phyloP scores from a whole-genome alignment of 2,113 vertebrate species.

The Crotophaga sulcirostris region DNA sequence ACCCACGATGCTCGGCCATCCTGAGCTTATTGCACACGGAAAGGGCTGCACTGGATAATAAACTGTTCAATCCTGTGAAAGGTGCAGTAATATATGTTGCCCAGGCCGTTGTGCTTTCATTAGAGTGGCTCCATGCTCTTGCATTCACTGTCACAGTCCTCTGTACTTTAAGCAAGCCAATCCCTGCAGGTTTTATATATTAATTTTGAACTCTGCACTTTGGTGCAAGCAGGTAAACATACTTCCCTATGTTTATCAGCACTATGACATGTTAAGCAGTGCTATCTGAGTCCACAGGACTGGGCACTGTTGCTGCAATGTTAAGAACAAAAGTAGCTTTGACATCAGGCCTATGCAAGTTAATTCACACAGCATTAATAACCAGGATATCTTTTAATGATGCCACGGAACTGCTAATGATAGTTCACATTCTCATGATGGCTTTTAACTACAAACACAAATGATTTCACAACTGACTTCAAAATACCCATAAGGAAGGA shows the following conservation, averaged over 20 bases:
- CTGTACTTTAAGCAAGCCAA: background rate
- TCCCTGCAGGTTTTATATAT: background rate
- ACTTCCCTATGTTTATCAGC: background rate
- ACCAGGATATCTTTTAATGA: background rate
- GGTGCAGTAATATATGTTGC: background rate
- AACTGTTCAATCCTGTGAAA: background rate
- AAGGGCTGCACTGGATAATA: background rate
- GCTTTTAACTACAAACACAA: background rate
- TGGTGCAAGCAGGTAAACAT: background rate
- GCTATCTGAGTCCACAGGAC: background rate
- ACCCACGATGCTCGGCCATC: no score
- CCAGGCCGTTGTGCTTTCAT: background rate
- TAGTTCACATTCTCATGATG: background rate
- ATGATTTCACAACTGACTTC: background rate
- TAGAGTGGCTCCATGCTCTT: background rate
- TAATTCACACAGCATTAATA: background rate
- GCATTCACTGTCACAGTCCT: background rate
- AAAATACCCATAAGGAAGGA: background rate
- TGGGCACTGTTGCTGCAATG: background rate
- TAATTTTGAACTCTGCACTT: background rate
- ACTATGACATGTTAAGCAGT: background rate
- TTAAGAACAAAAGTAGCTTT: background rate
- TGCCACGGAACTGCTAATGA: background rate
- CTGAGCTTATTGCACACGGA: background rate
- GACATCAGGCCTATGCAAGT: background rate